phyloP scores from a whole-genome alignment of 2,888 invertebrate genomes.

The Automeris io region DNA sequence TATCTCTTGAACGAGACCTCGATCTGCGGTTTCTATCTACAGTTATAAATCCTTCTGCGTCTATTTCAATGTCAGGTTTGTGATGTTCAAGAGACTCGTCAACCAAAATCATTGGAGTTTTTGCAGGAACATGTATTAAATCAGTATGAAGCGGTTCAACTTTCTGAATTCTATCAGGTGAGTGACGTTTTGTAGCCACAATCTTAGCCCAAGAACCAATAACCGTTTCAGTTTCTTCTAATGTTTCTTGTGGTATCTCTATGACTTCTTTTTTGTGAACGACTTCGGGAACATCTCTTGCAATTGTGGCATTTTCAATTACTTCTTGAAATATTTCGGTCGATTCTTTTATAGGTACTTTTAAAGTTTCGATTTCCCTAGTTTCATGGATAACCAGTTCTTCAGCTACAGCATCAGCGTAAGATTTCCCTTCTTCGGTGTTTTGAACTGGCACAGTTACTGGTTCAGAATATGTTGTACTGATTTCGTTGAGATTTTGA shows the following conservation, averaged over 20 bases:
- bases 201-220: slow-evolving; percentile 62
- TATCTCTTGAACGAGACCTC: slow-evolving; percentile 73
- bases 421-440: slow-evolving; percentile 79
- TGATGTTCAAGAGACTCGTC: slow-evolving; percentile 41
- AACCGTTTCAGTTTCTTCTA: slow-evolving; percentile 17
- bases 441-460: slow-evolving; percentile 70
- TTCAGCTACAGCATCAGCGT: slow-evolving; percentile 81
- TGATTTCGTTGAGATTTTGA: background rate
- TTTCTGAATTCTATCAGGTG: slow-evolving; percentile 44
- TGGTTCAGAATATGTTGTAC: slow-evolving; percentile 6
- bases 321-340: slow-evolving; percentile 17
- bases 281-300: slow-evolving; percentile 8
- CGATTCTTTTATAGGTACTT: slow-evolving; percentile 15
- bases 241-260: slow-evolving; percentile 12
- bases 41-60: slow-evolving; percentile 67
- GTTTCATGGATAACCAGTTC: slow-evolving; percentile 29
- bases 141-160: slow-evolving; percentile 21
- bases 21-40: slow-evolving; percentile 67
- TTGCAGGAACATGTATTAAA: slow-evolving; percentile 18
- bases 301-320: slow-evolving; percentile 17
- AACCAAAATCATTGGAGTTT: slow-evolving; percentile 53
- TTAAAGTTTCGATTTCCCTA: slow-evolving; percentile 7
- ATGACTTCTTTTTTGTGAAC: background rate
- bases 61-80: slow-evolving; percentile 40
- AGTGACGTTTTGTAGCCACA: slow-evolving; percentile 46